Base-by-base conservation (phyloP, 2,888 invertebrate species). In the Habroteleia sp. region DNA sequence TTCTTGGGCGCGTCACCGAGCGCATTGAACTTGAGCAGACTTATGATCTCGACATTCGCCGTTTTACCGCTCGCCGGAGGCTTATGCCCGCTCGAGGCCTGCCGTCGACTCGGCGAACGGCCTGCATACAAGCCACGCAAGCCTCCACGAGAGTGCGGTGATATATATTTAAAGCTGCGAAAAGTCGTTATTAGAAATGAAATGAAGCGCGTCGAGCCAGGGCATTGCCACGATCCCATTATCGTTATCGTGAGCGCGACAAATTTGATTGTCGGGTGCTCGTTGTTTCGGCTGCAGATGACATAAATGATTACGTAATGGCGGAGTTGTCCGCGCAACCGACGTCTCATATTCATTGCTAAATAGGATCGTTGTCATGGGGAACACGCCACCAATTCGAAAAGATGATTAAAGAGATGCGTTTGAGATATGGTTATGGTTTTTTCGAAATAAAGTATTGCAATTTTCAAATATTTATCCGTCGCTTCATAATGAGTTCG, bases 21-120 rank as follows among this genome's bases (percentile, higher is more conserved):
- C 68, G 56, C 68, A 68, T 68, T 68, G 68, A 68, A 68, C 68
- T 68, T 68, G 56, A 68, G 68, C 68, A 68, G 48, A 68, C 68
- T 68, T 68, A 68, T 68, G 68, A 68, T 68, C 68, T 56, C 58
- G 68, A 68, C 68, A 68, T 68, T 68, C 48, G 68, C 68, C 68
- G 68, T n/a, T 58, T 68, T 68, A 58, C 68, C 58, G 68, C 68
- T 58, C 48, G 68, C 68, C 41, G 56, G 48, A 25, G 68, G 68
- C 68, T 58, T 41, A 33, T 17, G 68, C 11, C 54, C 11, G 66
- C 56, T 66, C 39, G 31, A 39, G 48, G 66, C 66, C 33, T 56
- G 66, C 66, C 33, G 17, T 54, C 44, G 37, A 50, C 42, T 11
- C 41, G 35, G 27, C 63, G 25, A 35, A 20, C 63, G 54, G 31